Base-by-base conservation (phyloP, 2,888 invertebrate genomes). In the Silvanus unidentatus region DNA sequence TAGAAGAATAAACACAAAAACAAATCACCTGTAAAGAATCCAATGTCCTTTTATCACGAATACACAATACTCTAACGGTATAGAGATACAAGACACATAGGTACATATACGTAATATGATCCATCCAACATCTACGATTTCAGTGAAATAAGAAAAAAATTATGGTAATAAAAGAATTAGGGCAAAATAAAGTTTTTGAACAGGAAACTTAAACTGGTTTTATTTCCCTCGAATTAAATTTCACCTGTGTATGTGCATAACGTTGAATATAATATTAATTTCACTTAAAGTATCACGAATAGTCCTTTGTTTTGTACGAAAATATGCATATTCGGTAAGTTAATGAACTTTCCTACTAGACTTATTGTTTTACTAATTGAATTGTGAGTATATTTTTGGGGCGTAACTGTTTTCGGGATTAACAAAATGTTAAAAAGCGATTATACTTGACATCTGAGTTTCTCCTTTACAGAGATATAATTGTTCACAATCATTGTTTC, bases 161-260 rank as follows among this genome's bases (percentile, higher is more conserved):
- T 46, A 50, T 51, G 51, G 49, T 50, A 43, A 47, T 42, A 45
- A 51, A 53, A 52, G 44, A 55, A 55, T 55, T 53, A 41, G 55
- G 53, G 55, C 55, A 50, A 52, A 53, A 44, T 51, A 50, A 49
- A 47, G 48, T 56, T 58, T 58, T 54, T 43, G 46, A 54, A 50
- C 54, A 55, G 54, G 58, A 55, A 58, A 58, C 49, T 51, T 44
- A 48, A 58, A 58, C 58, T 54, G 53, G 58, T 56, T 58, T 53
- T 46, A 48, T 53, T 52, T 53, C 47, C 55, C 47, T 45, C 41
- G 53, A 49, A 49, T 58, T 50, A 49, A 47, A 48, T 58, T 58
- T 55, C 58, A 58, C 58, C 55, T 56, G 54, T 48, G 45, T 22
- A 8, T 22, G 22, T 22, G 22, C 22, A 22, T 8, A 22, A 22